Base-by-base conservation (phyloP, 2,888 invertebrate genomes). In the Diploptera punctata region DNA sequence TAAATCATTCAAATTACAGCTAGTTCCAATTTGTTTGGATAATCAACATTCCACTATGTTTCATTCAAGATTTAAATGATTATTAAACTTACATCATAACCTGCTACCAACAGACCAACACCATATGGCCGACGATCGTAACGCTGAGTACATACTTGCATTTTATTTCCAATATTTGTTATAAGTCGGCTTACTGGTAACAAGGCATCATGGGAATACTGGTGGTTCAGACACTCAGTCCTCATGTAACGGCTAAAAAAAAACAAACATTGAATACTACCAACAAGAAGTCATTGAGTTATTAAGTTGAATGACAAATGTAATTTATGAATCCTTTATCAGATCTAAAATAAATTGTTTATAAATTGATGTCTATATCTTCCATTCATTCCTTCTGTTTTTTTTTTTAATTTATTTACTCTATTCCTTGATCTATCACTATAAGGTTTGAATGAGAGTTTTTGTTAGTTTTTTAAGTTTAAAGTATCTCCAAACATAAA, bases 51-150 rank as follows among this genome's bases (percentile, higher is more conserved):
- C n/a, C n/a, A n/a, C n/a, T n/a, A n/a, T n/a, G n/a, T n/a, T n/a
- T n/a, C n/a, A n/a, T n/a, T n/a, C n/a, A n/a, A n/a, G n/a, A 19
- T 47, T 47, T 21, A 21, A 43, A 21, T 10, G 86, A n/a, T n/a
- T n/a, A n/a, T n/a, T n/a, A n/a, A n/a, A n/a, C 90, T 89, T 81
- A 93, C 95, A 86, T 99, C 99, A 84, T 93, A 98, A 43, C 99
- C 99, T 79, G 95, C 97, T 4, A 99, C 94, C 21, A 99, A 85
- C n/a, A 99, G 86, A 1, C 99, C 99, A 19, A 99, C 99, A 49
- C 99, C 99, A 79, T 97, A 97, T 0, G 99, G 99, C 72, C 99
- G 88, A 79, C 98, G 91, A 80, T 99, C 99, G 79, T 99, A 99
- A 75, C 98, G 89, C 84, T 99, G 99, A 0, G 99, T 99, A 75